phyloP scores from a whole-genome alignment of 2,113 vertebrate genomes.

The Pseudorasbora parva region DNA sequence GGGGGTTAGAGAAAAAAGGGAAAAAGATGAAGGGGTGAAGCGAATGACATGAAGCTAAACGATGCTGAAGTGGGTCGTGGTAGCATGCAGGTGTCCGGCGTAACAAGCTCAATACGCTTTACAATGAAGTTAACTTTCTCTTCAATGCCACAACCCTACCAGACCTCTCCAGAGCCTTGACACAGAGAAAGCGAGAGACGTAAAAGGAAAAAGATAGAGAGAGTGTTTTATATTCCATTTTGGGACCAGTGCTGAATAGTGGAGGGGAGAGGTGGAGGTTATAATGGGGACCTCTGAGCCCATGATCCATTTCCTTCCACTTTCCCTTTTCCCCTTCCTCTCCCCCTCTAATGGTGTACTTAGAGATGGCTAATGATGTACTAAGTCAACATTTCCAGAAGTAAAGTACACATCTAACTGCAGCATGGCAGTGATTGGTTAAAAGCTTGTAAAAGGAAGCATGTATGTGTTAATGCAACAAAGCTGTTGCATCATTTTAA shows the following conservation, averaged over 20 bases:
- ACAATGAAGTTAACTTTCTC: constrained; percentile 68
- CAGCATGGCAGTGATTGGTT: neutral
- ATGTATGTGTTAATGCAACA: neutral
- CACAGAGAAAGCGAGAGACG: constrained; percentile 5
- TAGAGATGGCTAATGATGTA: constrained; percentile 24
- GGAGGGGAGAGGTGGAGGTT: constrained; percentile 29
- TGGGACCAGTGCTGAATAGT: constrained; percentile 34
- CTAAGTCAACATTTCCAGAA: constrained; percentile 30
- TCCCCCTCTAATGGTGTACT: constrained; percentile 32
- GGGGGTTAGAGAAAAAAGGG: constrained; percentile 37
- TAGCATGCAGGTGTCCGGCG: constrained; percentile 60
- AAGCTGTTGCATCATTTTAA: constrained; percentile 12
- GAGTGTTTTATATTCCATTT: constrained; percentile 39
- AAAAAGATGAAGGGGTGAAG: constrained; percentile 40
- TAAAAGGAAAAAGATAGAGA: neutral
- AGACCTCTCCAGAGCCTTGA: constrained; percentile 45
- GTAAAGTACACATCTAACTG: constrained; percentile 1
- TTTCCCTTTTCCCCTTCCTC: neutral
- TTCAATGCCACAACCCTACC: constrained; percentile 51
- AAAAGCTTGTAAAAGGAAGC: constrained; percentile 26
- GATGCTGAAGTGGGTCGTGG: constrained; percentile 47
- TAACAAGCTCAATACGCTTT: constrained; percentile 67
- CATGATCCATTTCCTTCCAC: constrained; percentile 16
- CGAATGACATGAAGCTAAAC: constrained; percentile 36
- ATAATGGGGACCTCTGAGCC: constrained; percentile 51